Evolutionary conservation across 2,888 invertebrate species (phyloP), one percentile per base, ranked within the genome.

Genomic region (Amitus sp.): DNA sequence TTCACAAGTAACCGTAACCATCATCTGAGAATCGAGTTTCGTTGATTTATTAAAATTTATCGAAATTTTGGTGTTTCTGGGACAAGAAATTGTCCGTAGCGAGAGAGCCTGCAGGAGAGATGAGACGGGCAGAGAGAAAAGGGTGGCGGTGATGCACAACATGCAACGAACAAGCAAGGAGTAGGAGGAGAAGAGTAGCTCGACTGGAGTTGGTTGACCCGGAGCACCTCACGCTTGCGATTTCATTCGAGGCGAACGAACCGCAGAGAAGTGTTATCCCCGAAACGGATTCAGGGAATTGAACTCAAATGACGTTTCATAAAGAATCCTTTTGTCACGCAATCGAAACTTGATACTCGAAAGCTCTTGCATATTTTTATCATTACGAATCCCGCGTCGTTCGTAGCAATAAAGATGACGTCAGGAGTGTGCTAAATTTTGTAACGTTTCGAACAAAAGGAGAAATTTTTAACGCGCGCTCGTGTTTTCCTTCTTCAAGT

Each of bases 121-220:
- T 67, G 74, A 73, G 68, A 72, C 71, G 68, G 69, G 47, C 59
- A 48, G n/a, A n/a, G n/a, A 47, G 53, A 27, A 55, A 57, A 55
- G 65, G 62, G 54, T 61, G 69, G 67, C 67, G 68, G 39, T 56
- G 66, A 70, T 65, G 67, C 68, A 71, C 72, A 71, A 69, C 67
- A 68, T 69, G 71, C 69, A 72, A 70, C 67, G 68, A 69, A 67
- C 66, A 66, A 70, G 67, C 65, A 60, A 64, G 68, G 70, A 67
- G 72, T 54, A 67, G 69, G n/a, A n/a, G n/a, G n/a, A n/a, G 73
- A 71, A 73, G 73, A 71, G 72, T 73, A 66, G 62, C 54, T 62
- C 68, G 68, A 69, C 72, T 72, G 71, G 64, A 80, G 80, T 80
- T 80, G 80, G 77, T 80, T 80, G 80, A 80, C 80, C 80, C 76